These are phyloP conservation scores for Alviniconcha marisindica DNA, from an alignment of 1,140 invertebrate genomes.

Conservation along the genomic window DNA sequence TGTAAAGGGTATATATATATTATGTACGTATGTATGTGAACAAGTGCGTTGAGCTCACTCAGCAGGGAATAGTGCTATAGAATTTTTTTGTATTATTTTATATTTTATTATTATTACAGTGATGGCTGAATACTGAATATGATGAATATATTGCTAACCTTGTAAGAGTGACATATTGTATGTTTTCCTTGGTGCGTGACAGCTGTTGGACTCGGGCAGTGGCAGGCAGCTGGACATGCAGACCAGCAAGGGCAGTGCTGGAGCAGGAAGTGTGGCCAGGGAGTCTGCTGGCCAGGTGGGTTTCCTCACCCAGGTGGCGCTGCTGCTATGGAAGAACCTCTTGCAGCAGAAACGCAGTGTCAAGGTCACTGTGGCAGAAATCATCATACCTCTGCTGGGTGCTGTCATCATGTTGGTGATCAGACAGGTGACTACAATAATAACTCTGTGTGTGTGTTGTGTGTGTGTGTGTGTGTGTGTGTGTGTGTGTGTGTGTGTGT, in stretches of 20 bases:
- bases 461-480: slow-evolving; percentile 38
- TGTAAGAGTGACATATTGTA: too few species aligned
- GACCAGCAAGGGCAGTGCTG: too few species aligned
- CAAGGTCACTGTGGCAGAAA: slow-evolving; percentile 60
- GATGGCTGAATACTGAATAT: too few species aligned
- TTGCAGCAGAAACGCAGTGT: slow-evolving; percentile 56
- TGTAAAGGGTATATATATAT: too few species aligned
- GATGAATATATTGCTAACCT: too few species aligned
- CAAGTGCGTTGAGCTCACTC: too few species aligned
- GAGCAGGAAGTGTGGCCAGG: background rate
- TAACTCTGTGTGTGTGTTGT: background rate
- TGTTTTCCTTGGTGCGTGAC: background rate
- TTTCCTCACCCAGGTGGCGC: slow-evolving; percentile 49
- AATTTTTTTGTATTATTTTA: too few species aligned
- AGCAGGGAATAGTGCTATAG: too few species aligned
- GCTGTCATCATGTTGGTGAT: slow-evolving; percentile 60
- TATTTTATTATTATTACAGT: too few species aligned
- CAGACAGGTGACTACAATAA: slow-evolving; percentile 45
- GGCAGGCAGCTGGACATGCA: background rate
- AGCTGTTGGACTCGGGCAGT: background rate
- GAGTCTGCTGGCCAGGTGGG: background rate
- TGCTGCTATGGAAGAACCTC: slow-evolving; percentile 70
- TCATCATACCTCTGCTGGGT: slow-evolving; percentile 61
- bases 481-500: slow-evolving; percentile 29
- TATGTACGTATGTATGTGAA: too few species aligned